phyloP scores from a whole-genome alignment of 2,888 invertebrate species.

The Idaea aversata region DNA sequence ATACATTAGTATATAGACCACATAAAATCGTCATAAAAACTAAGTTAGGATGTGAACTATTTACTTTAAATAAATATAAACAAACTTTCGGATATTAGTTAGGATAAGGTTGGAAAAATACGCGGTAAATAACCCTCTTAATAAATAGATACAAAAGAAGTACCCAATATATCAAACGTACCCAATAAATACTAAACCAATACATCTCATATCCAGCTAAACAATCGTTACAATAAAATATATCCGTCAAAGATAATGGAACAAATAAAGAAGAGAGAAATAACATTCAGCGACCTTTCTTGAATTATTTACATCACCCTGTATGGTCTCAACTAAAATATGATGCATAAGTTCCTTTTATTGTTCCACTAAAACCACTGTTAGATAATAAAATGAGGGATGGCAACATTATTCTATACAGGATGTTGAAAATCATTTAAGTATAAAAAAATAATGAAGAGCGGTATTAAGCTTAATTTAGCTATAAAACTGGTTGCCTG shows the following conservation, averaged over 20 bases:
- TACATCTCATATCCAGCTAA: not conserved
- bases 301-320: constrained; percentile 2
- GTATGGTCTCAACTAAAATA: not conserved
- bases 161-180: not conserved
- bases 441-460: too few species aligned
- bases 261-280: not conserved
- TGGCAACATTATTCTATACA: not conserved
- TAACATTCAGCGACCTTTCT: not conserved
- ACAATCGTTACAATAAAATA: not conserved
- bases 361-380: not conserved
- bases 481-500: too few species aligned
- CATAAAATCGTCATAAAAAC: too few species aligned
- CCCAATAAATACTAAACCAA: not conserved
- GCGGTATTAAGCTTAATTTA: too few species aligned
- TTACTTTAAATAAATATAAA: too few species aligned
- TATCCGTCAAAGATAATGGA: not conserved
- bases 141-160: too few species aligned
- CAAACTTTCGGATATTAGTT: too few species aligned
- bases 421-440: not conserved
- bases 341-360: constrained; percentile 1
- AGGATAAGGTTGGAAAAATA: too few species aligned
- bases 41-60: too few species aligned
- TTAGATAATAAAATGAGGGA: not conserved
- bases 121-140: too few species aligned
- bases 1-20: too few species aligned